Evolutionary conservation across 1,140 invertebrate species (phyloP).

Genomic region (Brachionus sp.): DNA sequence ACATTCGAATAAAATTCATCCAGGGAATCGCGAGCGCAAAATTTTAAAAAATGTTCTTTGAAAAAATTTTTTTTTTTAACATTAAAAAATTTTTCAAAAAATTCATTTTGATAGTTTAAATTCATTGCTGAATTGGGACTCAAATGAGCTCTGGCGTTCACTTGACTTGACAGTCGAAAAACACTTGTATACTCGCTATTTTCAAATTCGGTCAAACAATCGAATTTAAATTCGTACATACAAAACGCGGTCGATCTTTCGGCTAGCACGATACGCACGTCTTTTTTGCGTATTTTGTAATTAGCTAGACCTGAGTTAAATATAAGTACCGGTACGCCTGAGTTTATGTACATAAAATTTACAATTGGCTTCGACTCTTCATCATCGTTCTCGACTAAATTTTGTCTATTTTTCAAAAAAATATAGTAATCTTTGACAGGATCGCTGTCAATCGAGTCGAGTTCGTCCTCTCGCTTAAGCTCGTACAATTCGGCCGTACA

Average conservation of each 20-base stretch:
- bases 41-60: conserved; percentile 38
- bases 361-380: conserved; percentile 20
- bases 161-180: not conserved
- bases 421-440: conserved; percentile 29
- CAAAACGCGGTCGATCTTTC: conserved; percentile 30
- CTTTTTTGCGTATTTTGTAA: not conserved
- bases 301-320: conserved; percentile 21
- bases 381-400: not conserved
- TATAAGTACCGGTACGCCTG: conserved; percentile 27
- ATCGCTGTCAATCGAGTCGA: not conserved
- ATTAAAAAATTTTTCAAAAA: conserved; percentile 39
- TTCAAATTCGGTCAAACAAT: conserved; percentile 16
- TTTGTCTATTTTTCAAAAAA: conserved; percentile 8
- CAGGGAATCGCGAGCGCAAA: not conserved
- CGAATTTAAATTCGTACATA: conserved; percentile 43
- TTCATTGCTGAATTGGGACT: not conserved
- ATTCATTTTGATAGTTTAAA: conserved; percentile 41
- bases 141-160: not conserved
- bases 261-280: conserved; percentile 19
- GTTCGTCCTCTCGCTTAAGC: conserved; percentile 12
- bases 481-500: conserved; percentile 33
- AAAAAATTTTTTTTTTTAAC: not conserved
- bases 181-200: not conserved
- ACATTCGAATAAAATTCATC: not conserved
- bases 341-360: conserved; percentile 42